Evolutionary conservation across 1,140 invertebrate genomes (phyloP).

Genomic region (Tetranychus urticae): DNA sequence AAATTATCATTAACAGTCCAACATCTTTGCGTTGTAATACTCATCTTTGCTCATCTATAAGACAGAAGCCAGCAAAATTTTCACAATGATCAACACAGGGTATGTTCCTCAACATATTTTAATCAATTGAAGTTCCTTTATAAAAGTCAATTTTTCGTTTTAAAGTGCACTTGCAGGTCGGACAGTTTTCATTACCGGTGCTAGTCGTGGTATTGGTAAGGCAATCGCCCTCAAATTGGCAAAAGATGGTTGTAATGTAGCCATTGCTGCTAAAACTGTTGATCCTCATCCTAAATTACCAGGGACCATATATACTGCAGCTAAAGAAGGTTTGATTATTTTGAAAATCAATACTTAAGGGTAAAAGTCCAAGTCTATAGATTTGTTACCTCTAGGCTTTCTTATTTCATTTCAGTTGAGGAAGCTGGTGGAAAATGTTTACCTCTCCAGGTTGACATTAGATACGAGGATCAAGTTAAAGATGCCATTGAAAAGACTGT

Average conservation of each 20-base stretch:
- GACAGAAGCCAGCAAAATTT: too few species aligned
- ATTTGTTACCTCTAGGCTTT: not conserved
- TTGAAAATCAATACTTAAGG: too few species aligned
- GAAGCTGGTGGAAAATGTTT: constrained; percentile 65
- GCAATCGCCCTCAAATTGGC: constrained; percentile 80
- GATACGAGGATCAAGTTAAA: constrained; percentile 56
- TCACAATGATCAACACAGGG: too few species aligned
- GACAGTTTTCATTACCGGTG: constrained; percentile 86
- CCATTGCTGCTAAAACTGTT: constrained; percentile 87
- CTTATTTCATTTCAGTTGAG: constrained; percentile 38
- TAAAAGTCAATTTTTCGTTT: not conserved
- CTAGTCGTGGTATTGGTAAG: constrained; percentile 89
- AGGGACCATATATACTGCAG: constrained; percentile 92
- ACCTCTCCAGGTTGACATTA: constrained; percentile 78
- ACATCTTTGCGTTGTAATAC: too few species aligned
- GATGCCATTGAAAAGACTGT: constrained; percentile 65
- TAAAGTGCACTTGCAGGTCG: constrained; percentile 38
- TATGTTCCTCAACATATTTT: too few species aligned
- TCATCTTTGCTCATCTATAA: too few species aligned
- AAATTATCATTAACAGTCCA: too few species aligned
- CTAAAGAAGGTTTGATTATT: constrained; percentile 45
- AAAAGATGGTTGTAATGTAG: constrained; percentile 79
- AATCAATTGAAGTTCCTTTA: not conserved
- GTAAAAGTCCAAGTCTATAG: too few species aligned
- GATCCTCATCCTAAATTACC: constrained; percentile 84